Base-by-base conservation (phyloP, 2,797 vertebrate species). In the Mallotus villosus region DNA sequence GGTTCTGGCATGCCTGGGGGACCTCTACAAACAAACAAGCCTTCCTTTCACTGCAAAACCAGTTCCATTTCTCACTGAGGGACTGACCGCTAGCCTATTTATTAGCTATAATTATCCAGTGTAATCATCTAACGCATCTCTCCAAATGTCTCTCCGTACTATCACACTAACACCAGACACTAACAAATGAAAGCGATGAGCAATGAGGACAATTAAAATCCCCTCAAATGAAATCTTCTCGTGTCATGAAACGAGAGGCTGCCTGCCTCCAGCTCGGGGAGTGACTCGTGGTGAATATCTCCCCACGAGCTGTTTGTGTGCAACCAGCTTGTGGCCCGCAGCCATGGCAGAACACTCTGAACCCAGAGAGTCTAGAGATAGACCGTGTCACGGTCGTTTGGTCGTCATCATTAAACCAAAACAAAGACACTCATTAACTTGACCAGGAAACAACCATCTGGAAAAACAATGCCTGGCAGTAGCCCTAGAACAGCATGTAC, bases 401-500 rank as follows among this genome's bases (percentile, higher is more conserved):
- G 59, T 25, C 59, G 21, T 61, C 24, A 25, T 27, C 5, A 16
- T 11, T 24, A 25, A 61, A 8, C 25, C 27, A 72, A 14, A 80
- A 88, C 77, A 85, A 84, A 78, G 66, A 72, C 32, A 69, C 46
- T 63, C 69, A 69, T 71, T 78, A 74, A 79, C 79, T 37, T 72
- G 80, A 78, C 69, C 61, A 73, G 78, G 9, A 82, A 83, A 82
- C 71, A 77, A 79, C 46, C 60, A 60, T 27, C 75, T 70, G 70
- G 83, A 70, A 53, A 53, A 79, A 87, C 84, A 84, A 85, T 83
- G 82, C 65, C 77, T 84, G 81, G 79, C 78, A 19, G 17, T 21
- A 74, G 49, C 24, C 49, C 21, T 57, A 51, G 21, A 9, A 21
- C 3, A 21, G 22, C 57, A 24, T 64, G n/a, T 51, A 9, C 41